Percentiles rank a stretch among this genome's conserved stretches.
These are phyloP conservation scores for Eospalax fontanierii DNA, from an alignment of 2,797 vertebrate genomes.

Conservation along the genomic window DNA sequence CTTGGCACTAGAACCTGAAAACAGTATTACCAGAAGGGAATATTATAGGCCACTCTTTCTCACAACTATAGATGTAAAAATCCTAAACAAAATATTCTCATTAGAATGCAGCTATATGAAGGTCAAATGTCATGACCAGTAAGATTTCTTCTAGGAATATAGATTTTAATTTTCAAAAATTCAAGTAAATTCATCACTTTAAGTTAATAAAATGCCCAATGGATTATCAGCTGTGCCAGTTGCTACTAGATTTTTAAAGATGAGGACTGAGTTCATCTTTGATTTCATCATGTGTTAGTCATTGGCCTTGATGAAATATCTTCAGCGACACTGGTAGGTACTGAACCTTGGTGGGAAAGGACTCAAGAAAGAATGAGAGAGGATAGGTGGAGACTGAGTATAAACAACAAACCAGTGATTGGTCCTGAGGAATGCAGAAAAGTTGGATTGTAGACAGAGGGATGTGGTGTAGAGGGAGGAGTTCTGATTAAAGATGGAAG, in stretches of 20 bases:
- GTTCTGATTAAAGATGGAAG: conserved; percentile 13
- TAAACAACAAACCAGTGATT: not conserved
- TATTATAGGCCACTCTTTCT: not conserved
- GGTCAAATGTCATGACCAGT: conserved; percentile 10
- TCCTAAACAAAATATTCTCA: not conserved
- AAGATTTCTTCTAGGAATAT: conserved; percentile 20
- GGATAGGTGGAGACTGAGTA: not conserved
- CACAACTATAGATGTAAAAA: not conserved
- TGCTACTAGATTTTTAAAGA: not conserved
- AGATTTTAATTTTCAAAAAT: conserved; percentile 32
- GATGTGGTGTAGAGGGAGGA: not conserved
- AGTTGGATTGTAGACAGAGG: not conserved
- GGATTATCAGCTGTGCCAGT: not conserved
- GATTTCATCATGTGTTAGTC: not conserved
- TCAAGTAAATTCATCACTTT: not conserved
- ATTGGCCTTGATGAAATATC: conserved; percentile 5
- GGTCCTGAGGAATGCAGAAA: not conserved
- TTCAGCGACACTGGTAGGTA: not conserved
- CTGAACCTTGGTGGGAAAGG: not conserved
- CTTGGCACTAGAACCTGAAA: conserved; percentile 19
- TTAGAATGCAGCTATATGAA: not conserved
- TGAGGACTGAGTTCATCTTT: conserved; percentile 9
- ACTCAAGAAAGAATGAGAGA: not conserved
- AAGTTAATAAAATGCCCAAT: conserved; percentile 15
- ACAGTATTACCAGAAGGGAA: conserved; percentile 27